Conservation (phyloP, 1,140 invertebrate genomes). For the Lucilia sericata region DNA sequence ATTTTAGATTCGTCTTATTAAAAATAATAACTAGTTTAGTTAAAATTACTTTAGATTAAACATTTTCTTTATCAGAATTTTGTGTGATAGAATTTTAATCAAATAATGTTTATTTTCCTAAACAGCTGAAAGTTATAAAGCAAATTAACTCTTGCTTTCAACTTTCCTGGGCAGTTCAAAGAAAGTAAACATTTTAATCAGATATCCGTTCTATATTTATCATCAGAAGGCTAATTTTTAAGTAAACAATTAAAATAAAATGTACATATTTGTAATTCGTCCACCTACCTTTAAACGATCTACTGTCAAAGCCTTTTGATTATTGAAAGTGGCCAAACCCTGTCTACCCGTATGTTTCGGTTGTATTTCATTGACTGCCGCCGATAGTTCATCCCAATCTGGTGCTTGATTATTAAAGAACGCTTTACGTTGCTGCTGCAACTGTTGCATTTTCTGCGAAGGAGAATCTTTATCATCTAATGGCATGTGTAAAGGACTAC, state of each 20-base stretch:
- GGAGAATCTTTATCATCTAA: conserved; percentile 26
- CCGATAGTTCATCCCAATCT: conserved; percentile 54
- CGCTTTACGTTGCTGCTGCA: conserved; percentile 14
- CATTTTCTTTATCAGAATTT: conserved; percentile 26
- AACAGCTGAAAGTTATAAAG: neutral
- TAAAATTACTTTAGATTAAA: neutral
- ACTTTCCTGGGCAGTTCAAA: neutral
- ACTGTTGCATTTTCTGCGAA: neutral
- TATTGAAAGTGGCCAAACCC: conserved; percentile 63
- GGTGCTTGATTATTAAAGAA: conserved; percentile 38
- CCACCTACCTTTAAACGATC: conserved; percentile 60
- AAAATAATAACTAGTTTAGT: neutral
- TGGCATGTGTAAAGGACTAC: neutral
- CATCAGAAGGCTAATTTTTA: too few relatives aligned
- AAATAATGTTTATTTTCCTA: conserved; percentile 38
- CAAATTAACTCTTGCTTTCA: conserved; percentile 45
- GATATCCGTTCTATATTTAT: conserved; percentile 47
- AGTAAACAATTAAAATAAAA: too few relatives aligned
- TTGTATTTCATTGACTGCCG: conserved; percentile 58
- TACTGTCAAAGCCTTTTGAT: conserved; percentile 59
- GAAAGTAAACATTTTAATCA: conserved; percentile 45
- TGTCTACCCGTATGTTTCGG: conserved; percentile 58
- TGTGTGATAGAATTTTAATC: conserved; percentile 46
- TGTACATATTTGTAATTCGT: too few relatives aligned
- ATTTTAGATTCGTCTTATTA: neutral